These are phyloP conservation scores for Cephus pygmeus DNA, from an alignment of 2,888 invertebrate genomes.

Conservation along the genomic window DNA sequence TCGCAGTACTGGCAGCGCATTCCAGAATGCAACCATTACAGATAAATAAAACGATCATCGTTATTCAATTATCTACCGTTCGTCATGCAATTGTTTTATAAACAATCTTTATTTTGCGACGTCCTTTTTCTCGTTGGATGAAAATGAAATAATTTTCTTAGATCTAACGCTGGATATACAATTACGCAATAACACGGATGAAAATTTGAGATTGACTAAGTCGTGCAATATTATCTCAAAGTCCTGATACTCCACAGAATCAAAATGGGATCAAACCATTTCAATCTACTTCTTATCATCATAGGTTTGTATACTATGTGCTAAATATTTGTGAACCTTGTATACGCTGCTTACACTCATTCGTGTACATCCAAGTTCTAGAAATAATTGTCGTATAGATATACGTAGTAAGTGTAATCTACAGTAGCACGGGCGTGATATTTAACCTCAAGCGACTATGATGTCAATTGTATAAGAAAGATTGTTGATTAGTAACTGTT, in stretches of 20 bases:
- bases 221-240: background rate
- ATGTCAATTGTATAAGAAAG: background rate
- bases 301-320: background rate
- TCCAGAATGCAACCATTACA: background rate
- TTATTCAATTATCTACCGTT: background rate
- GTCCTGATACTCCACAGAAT: background rate
- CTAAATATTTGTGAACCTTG: background rate
- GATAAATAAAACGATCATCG: background rate
- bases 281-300: background rate
- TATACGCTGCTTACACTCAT: background rate
- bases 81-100: constrained; percentile 11
- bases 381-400: background rate
- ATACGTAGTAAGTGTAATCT: background rate
- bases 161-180: background rate
- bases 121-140: background rate
- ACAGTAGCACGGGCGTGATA: background rate
- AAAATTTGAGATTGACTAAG: background rate
- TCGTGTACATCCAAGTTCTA: background rate
- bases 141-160: background rate
- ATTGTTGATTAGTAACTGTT: background rate
- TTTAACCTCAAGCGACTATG: background rate
- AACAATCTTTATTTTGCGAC: constrained; percentile 19
- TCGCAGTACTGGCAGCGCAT: constrained; percentile 1
- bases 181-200: background rate
- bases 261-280: background rate